Evolutionary conservation across 2,113 vertebrate species (phyloP), one percentile per base, ranked within the genome.

Genomic region (Corynorhinus townsendii): DNA sequence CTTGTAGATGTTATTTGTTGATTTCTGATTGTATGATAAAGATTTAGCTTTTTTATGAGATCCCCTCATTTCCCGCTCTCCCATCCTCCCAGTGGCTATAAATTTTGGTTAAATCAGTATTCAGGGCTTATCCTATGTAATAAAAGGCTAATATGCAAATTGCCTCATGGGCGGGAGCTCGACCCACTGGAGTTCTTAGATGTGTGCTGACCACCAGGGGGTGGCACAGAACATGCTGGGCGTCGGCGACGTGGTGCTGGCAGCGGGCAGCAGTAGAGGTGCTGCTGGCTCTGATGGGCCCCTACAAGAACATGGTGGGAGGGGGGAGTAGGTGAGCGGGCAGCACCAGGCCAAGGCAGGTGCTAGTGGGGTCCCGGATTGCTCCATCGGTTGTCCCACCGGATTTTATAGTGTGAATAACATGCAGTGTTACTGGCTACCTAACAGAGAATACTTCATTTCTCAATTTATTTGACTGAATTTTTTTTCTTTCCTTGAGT

Each of bases 1-100:
- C 59, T 76, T 77, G 26, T 52, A 93, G 80, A n/a, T 72, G 59
- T 72, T 95, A 76, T 54, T 94, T 95, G n/a, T 83, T 72, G 33
- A 94, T 86, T 85, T 93, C 20, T 71, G 79, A 68, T 19, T 38
- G 11, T 82, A 33, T 85, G 35, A 59, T 85, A 75, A 72, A 26
- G 59, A 82, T 68, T 90, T 76, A 73, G 22, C 24, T 86, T 86
- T 89, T 84, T 54, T 35, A 20, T 82, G 43, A 56, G 17, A 12
- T 86, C 7, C 11, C 17, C 3, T 11, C 59, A 35, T 15, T 47
- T 7, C 17, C 30, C 33, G 0, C 26, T 35, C 1, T 14, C 24
- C n/a, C 33, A 3, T 71, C 30, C 14, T 69, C 7, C 4, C 26
- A 69, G 0, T 90, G n/a, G 80, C 72, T 47, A 47, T 20, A 90